A percentile compares a stretch with the other conserved stretches of the same genome.
phyloP scores from a whole-genome alignment of 1,140 invertebrate genomes.

The Micrasema minimum region DNA sequence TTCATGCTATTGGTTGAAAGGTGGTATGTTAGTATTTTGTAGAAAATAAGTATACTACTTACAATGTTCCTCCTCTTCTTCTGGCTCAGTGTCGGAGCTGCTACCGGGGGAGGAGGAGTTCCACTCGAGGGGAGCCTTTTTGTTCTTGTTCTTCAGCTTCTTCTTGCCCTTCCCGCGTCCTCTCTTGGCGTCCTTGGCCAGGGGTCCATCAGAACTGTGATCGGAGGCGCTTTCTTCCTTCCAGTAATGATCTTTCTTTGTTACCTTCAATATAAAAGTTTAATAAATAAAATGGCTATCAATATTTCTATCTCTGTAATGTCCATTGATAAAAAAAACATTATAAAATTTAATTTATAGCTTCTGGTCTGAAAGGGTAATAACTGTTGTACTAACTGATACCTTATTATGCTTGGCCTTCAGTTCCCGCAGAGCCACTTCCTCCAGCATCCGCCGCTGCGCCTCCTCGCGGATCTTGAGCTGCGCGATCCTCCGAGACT shows the following conservation, averaged over 20 bases:
- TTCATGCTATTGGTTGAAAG: too few species aligned
- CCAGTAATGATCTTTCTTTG: constrained; percentile 46
- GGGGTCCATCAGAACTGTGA: constrained; percentile 56
- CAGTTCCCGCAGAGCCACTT: constrained; percentile 71
- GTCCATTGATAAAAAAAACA: too few species aligned
- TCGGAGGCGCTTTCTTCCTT: constrained; percentile 40
- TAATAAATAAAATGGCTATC: too few species aligned
- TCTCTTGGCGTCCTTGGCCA: constrained; percentile 58
- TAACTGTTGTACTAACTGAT: too few species aligned
- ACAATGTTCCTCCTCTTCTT: constrained; percentile 63
- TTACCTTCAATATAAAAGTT: constrained; percentile 32
- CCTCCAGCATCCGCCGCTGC: constrained; percentile 77
- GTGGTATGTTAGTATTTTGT: too few species aligned
- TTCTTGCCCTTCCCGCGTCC: constrained; percentile 67
- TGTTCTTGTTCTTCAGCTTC: constrained; percentile 67
- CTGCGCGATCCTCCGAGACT: constrained; percentile 84
- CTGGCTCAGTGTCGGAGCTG: constrained; percentile 69
- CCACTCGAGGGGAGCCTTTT: constrained; percentile 70
- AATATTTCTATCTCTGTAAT: too few species aligned
- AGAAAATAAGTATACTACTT: too few species aligned
- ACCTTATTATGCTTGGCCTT: constrained; percentile 67
- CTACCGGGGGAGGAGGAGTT: constrained; percentile 74
- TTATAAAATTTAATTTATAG: too few species aligned
- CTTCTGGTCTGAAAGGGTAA: too few species aligned
- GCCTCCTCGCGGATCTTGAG: constrained; percentile 87